Conservation (phyloP, 2,888 invertebrate genomes). For the Cerastoderma edule region DNA sequence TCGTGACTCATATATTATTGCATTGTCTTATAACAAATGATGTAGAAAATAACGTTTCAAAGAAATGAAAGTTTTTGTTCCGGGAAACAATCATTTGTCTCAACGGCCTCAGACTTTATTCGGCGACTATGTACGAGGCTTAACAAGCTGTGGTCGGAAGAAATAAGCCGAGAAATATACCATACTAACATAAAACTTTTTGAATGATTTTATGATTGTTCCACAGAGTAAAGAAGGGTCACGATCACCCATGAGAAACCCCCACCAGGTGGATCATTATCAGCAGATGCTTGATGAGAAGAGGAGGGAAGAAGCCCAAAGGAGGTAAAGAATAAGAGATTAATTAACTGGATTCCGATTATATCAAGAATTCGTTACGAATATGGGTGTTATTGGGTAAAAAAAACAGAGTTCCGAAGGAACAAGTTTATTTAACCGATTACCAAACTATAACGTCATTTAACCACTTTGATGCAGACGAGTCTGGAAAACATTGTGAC, state of each 20-base stretch:
- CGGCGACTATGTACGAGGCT: too few relatives aligned
- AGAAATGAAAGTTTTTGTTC: too few relatives aligned
- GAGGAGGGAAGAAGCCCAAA: conserved; percentile 46
- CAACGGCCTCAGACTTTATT: too few relatives aligned
- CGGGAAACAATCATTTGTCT: too few relatives aligned
- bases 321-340: conserved; percentile 47
- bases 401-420: neutral
- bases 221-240: conserved; percentile 44
- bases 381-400: neutral
- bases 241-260: conserved; percentile 42
- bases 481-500: too few relatives aligned
- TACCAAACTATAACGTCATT: neutral
- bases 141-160: too few relatives aligned
- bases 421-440: neutral
- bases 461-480: neutral
- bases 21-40: too few relatives aligned
- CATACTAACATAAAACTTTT: neutral
- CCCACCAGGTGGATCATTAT: conserved; percentile 46
- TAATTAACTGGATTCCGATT: neutral
- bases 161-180: too few relatives aligned
- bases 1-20: too few relatives aligned
- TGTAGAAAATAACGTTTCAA: too few relatives aligned
- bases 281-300: conserved; percentile 57
- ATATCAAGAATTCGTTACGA: neutral
- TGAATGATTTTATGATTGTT: neutral